Base-by-base conservation (phyloP, 1,140 invertebrate genomes). In the Listronotus bonariensis region DNA sequence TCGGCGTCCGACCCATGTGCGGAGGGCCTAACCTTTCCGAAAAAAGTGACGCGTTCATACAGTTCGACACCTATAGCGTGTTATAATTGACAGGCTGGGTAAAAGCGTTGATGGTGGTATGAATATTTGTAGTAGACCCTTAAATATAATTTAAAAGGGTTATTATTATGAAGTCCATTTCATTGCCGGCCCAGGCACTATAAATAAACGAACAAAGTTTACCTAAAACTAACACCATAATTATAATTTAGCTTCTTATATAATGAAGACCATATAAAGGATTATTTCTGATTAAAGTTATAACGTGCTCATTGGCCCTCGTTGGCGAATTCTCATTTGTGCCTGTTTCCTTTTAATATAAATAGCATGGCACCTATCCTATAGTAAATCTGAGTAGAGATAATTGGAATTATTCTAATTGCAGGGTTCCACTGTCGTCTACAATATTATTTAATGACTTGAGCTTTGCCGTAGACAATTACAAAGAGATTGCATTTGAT, bases 321-420 rank as follows among this genome's bases (percentile, higher is more conserved):
- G 36, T n/a, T 53, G 46, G 57, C 17, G 17, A 55, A 55, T 41
- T 14, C 57, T 41, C 46, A 17, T 51, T 60, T 17, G 17, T 46
- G 12, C 49, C 51, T n/a, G 40, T 42, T 51, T 60, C 59, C 59
- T n/a, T n/a, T 62, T 51, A 32, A 62, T 26, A 62, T 62, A 62
- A 62, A 62, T 54, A 45, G 40, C 40, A 20, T 45, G 34, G 49
- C 12, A 54, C 59, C 49, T 62, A 62, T 62, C 51, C 49, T 36
- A 46, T 36, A 62, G 59, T 54, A 53, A 62, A 62, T 62, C 59
- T 43, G 38, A 46, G 48, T 34, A 62, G 52, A 53, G 49, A 62
- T 62, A 62, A 62, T 62, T 62, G 49, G 59, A 62, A 62, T 62
- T 62, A 62, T 62, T 62, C 59, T 62, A 62, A 62, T 62, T 62